Evolutionary conservation across 2,797 vertebrate species (phyloP).

Genomic region (Falco rusticolus): DNA sequence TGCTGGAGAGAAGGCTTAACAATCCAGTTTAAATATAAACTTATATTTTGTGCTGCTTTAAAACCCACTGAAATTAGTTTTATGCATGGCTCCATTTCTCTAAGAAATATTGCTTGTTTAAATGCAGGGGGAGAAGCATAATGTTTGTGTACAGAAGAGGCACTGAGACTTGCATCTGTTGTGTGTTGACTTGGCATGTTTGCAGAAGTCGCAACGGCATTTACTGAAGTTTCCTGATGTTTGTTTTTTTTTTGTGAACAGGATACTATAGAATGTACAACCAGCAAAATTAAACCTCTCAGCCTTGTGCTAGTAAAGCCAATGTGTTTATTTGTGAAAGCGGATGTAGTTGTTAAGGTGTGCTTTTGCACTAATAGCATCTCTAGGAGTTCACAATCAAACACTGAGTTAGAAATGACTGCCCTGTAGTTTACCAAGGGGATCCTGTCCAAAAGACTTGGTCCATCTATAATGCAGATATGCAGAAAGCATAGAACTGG

Average conservation of each 20-base stretch:
- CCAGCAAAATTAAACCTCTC: not conserved
- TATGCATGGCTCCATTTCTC: not conserved
- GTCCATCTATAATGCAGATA: not conserved
- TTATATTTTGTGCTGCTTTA: not conserved
- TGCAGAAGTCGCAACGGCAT: not conserved
- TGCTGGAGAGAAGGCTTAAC: not conserved
- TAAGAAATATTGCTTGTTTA: not conserved
- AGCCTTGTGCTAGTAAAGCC: not conserved
- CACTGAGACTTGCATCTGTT: not conserved
- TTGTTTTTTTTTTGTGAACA: not conserved
- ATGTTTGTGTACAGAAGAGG: not conserved
- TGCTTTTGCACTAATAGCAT: not conserved
- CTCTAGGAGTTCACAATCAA: not conserved
- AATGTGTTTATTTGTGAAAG: not conserved
- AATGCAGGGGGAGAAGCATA: not conserved
- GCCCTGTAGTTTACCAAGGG: not conserved
- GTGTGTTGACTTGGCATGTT: not conserved
- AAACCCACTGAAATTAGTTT: not conserved
- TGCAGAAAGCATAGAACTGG: not conserved
- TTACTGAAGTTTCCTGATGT: not conserved
- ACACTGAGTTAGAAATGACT: not conserved
- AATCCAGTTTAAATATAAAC: not conserved
- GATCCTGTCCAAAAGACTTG: not conserved
- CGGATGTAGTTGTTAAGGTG: not conserved
- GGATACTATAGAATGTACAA: not conserved